phyloP scores from a whole-genome alignment of 2,888 invertebrate species.

The Drosophila fulvimacula region DNA sequence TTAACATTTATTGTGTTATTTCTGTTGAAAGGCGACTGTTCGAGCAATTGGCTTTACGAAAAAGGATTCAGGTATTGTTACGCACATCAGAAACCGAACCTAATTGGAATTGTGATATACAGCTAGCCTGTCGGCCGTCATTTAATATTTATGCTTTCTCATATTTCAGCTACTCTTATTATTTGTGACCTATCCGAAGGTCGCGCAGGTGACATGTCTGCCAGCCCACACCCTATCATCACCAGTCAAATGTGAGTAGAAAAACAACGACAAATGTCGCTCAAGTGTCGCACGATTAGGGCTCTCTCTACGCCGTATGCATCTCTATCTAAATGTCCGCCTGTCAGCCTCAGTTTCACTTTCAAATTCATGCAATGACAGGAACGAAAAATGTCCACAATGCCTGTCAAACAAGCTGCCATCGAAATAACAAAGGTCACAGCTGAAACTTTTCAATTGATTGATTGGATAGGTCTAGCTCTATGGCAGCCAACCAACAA shows the following conservation, averaged over 20 bases:
- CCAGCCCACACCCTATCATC: constrained; percentile 21
- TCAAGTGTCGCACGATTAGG: constrained; percentile 56
- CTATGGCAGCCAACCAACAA: constrained; percentile 9
- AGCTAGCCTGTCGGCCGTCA: constrained; percentile 10
- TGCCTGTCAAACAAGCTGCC: constrained; percentile 34
- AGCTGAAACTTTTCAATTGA: constrained; percentile 70
- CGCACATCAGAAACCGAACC: constrained; percentile 1
- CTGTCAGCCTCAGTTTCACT: constrained; percentile 49
- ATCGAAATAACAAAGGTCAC: constrained; percentile 64
- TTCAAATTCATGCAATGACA: constrained; percentile 65
- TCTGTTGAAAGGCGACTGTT: not conserved
- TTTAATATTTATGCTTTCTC: constrained; percentile 33
- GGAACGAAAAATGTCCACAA: constrained; percentile 65
- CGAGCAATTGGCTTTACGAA: not conserved
- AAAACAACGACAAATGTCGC: constrained; percentile 48
- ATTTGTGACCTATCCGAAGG: constrained; percentile 60
- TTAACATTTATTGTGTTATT: not conserved
- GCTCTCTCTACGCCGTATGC: constrained; percentile 26
- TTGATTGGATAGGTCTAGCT: constrained; percentile 56
- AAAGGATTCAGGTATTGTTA: constrained; percentile 10
- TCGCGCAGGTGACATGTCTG: constrained; percentile 48
- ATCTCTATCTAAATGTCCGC: constrained; percentile 53
- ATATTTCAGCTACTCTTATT: constrained; percentile 56
- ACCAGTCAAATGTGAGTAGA: constrained; percentile 42
- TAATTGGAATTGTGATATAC: constrained; percentile 52